A percentile compares a stretch with the other conserved stretches of the same genome.
Evolutionary conservation across 1,140 invertebrate species (phyloP).

Genomic region (Brachystomella parvula): DNA sequence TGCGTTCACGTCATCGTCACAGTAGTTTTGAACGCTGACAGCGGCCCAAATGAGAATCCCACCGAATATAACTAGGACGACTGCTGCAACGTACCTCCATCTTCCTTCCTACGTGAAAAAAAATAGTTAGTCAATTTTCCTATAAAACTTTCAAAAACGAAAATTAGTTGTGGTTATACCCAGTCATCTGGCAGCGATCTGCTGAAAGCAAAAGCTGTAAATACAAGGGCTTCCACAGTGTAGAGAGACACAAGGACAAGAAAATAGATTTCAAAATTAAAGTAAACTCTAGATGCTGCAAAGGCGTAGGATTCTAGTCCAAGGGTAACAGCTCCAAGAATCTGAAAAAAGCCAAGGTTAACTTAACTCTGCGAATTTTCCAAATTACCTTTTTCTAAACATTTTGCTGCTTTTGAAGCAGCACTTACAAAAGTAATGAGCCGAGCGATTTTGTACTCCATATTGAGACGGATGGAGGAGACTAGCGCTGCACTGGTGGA

Average conservation of each 20-base stretch:
- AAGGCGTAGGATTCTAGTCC: neutral
- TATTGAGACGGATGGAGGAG: too few species aligned
- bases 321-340: neutral
- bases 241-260: neutral
- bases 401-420: neutral
- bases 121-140: neutral
- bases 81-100: neutral
- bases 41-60: neutral
- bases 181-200: too few species aligned
- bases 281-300: neutral
- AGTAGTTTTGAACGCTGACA: neutral
- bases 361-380: neutral
- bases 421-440: neutral
- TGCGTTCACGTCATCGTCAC: neutral
- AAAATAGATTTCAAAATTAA: neutral
- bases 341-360: conserved; percentile 2
- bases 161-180: too few species aligned
- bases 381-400: neutral
- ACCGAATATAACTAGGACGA: neutral
- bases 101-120: neutral
- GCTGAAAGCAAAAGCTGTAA: neutral
- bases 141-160: neutral
- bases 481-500: too few species aligned
- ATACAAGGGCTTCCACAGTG: neutral
- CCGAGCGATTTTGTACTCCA: neutral